These are phyloP conservation scores for Andricus grossulariae DNA, from an alignment of 1,140 invertebrate species.

Conservation along the genomic window DNA sequence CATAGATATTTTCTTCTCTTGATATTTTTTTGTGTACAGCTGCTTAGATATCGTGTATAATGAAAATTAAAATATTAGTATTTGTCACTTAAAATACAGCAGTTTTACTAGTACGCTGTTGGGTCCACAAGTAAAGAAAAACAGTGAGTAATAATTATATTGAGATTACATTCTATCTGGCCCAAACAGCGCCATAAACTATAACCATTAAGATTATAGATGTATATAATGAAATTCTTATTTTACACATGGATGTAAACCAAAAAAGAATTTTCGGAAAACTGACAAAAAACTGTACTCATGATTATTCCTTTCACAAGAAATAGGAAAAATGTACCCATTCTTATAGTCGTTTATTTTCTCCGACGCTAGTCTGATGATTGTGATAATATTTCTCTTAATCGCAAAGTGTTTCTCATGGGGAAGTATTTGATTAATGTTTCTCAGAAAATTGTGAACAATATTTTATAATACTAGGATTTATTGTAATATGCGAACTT, in stretches of 20 bases:
- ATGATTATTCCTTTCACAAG: too few relatives aligned
- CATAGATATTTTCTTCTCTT: neutral
- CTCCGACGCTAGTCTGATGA: too few relatives aligned
- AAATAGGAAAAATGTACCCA: too few relatives aligned
- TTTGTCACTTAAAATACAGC: neutral
- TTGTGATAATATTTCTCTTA: too few relatives aligned
- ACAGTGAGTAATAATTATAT: neutral
- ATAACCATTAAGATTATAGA: slow-evolving; percentile 11
- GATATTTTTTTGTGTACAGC: slow-evolving; percentile 5
- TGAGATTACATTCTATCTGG: neutral
- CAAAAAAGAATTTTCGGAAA: neutral
- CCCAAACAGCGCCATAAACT: neutral
- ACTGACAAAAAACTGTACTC: neutral
- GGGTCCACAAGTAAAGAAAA: slow-evolving; percentile 1
- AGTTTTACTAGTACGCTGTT: slow-evolving; percentile 10
- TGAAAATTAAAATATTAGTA: neutral
- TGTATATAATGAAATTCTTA: slow-evolving; percentile 15
- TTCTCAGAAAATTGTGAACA: too few relatives aligned
- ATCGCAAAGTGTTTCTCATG: too few relatives aligned
- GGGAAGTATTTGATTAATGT: too few relatives aligned
- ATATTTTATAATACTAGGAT: too few relatives aligned
- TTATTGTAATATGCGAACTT: too few relatives aligned
- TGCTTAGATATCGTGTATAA: neutral
- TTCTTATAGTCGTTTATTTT: too few relatives aligned
- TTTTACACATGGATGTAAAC: slow-evolving; percentile 14